These are phyloP conservation scores for Alligator sinensis DNA, from an alignment of 2,113 vertebrate species.

Conservation along the genomic window DNA sequence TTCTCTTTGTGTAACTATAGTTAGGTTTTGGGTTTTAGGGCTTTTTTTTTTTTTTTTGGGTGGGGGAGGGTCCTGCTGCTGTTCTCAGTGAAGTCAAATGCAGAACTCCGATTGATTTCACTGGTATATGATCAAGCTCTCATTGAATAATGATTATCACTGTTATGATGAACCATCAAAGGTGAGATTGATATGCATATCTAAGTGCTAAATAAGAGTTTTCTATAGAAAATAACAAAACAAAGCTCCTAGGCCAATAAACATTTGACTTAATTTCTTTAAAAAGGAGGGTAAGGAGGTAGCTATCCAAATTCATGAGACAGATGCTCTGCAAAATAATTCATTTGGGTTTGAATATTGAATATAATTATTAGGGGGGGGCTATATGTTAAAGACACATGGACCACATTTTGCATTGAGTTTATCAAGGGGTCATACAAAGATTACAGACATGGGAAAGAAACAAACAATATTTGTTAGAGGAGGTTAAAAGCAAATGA, in stretches of 20 bases:
- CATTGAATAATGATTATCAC: not conserved
- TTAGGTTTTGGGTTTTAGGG: too few relatives aligned
- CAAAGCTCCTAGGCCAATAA: not conserved
- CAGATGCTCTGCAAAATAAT: not conserved
- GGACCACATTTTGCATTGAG: not conserved
- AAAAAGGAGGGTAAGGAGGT: not conserved
- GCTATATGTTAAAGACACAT: slow-evolving; percentile 23
- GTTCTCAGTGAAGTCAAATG: fast-evolving
- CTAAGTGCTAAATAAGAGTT: not conserved
- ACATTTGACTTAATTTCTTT: slow-evolving; percentile 1
- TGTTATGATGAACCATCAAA: not conserved
- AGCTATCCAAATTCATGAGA: not conserved
- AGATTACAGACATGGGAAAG: slow-evolving; percentile 42
- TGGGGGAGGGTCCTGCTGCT: not conserved
- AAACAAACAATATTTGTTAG: slow-evolving; percentile 31
- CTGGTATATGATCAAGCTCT: not conserved
- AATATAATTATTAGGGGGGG: not conserved
- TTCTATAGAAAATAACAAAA: slow-evolving; percentile 33
- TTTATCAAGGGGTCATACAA: slow-evolving; percentile 36
- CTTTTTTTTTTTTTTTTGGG: too few relatives aligned
- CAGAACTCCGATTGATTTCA: not conserved
- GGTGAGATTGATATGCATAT: not conserved
- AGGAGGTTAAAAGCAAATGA: slow-evolving; percentile 24
- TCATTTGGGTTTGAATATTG: slow-evolving; percentile 1
- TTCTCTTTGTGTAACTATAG: not conserved